phyloP scores from a whole-genome alignment of 2,113 vertebrate species.

The Prionailurus bengalensis region DNA sequence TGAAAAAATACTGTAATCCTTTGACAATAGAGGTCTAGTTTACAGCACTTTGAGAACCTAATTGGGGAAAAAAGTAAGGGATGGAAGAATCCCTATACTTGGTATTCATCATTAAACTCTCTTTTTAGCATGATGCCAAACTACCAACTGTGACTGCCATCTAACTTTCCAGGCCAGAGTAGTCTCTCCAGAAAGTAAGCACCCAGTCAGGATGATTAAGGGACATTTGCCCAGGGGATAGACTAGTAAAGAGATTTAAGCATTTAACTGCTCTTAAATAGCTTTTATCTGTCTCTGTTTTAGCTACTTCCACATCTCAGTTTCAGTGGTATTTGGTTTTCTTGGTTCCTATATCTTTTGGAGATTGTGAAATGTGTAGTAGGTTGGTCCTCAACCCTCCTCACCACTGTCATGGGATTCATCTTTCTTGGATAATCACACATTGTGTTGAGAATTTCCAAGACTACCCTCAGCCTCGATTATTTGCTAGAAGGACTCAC shows the following conservation, averaged over 20 bases:
- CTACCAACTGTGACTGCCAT: background rate
- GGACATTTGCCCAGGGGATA: background rate
- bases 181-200: background rate
- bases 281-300: background rate
- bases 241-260: background rate
- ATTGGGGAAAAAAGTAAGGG: background rate
- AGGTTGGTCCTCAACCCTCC: background rate
- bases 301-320: background rate
- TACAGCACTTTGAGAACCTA: background rate
- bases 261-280: background rate
- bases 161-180: background rate
- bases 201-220: background rate
- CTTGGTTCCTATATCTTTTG: background rate
- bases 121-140: background rate
- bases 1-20: background rate
- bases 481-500: constrained; percentile 34
- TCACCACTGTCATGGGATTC: background rate
- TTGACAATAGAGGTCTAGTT: background rate
- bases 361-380: background rate
- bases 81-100: background rate
- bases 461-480: background rate
- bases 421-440: background rate
- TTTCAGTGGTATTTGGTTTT: constrained; percentile 21
- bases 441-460: background rate
- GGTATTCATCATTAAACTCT: background rate